Base-by-base conservation (phyloP, 2,113 vertebrate species). In the Pampusana beccarii region DNA sequence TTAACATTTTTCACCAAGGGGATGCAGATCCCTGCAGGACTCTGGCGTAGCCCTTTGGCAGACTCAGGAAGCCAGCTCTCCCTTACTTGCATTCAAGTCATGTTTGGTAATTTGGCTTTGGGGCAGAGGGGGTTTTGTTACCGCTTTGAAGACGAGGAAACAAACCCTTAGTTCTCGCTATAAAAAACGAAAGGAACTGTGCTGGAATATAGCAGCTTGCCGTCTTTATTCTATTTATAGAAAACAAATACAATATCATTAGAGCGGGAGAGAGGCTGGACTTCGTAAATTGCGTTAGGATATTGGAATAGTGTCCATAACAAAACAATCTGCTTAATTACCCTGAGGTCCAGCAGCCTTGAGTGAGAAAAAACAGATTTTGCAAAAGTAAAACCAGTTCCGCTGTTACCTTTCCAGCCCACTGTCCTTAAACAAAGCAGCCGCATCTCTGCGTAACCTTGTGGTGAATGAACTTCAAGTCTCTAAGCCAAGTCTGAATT, bases 91-190 rank as follows among this genome's bases (percentile, higher is more conserved):
- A 87, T 86, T 92, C 85, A 20, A 29, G 66, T 92, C 75, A 14
- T 58, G 88, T 86, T 90, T 92, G 92, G 71, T 8, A 19, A 12
- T n/a, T 86, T 93, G 93, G 95, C 88, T 94, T 60, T 48, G 38
- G 88, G 73, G 91, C 90, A 87, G 77, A 81, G 61, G 16, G 48
- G 54, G 11, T 81, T 95, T 95, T 95, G 88, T 72, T 58, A 61
- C 0, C 0, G 79, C 61, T 85, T 48, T 46, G 58, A 65, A 80
- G 82, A 10, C 66, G 53, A 29, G 46, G 77, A 94, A 91, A 21
- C 61, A 71, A 84, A 29, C 18, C 57, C 24, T 65, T 72, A 3
- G 54, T 48, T 86, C 38, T 31, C 50, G 24, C 15, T 33, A 25
- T 21, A 44, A 17, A 79, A 87, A 84, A n/a, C 1, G 1, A 61